Evolutionary conservation across 2,797 vertebrate genomes (phyloP).

Genomic region (Coendou prehensilis): DNA sequence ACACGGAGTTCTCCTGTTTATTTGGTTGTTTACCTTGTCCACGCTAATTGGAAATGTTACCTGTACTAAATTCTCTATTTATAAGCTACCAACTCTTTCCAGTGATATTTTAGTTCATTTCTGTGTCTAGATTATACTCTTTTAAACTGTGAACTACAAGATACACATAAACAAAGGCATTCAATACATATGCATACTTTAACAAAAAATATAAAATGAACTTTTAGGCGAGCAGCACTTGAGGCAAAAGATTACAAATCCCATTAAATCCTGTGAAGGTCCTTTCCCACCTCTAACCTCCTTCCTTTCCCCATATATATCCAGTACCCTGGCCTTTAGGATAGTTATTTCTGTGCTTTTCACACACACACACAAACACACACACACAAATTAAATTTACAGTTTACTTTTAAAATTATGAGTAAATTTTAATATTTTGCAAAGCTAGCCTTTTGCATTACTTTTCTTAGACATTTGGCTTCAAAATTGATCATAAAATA

Average conservation of each 20-base stretch:
- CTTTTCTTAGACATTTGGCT: neutral
- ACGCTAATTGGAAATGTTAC: neutral
- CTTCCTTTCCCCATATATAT: neutral
- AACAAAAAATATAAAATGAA: slow-evolving; percentile 4
- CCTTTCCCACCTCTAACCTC: neutral
- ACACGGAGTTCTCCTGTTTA: neutral
- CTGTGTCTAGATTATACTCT: neutral
- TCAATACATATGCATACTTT: neutral
- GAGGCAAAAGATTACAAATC: neutral
- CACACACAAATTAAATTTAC: neutral
- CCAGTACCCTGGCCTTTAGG: neutral
- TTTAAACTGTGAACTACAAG: slow-evolving; percentile 19
- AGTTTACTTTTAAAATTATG: slow-evolving; percentile 23
- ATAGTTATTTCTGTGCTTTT: neutral
- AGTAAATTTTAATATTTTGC: neutral
- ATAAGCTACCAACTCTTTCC: neutral
- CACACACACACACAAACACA: neutral
- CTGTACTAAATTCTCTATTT: neutral
- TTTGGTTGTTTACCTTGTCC: neutral
- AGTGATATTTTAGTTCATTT: neutral
- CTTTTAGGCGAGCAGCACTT: neutral
- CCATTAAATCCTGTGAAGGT: neutral
- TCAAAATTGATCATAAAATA: neutral
- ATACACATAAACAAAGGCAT: neutral
- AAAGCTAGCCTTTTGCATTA: neutral